Conservation (phyloP, 2,888 invertebrate species). For the Archips crataeganus region DNA sequence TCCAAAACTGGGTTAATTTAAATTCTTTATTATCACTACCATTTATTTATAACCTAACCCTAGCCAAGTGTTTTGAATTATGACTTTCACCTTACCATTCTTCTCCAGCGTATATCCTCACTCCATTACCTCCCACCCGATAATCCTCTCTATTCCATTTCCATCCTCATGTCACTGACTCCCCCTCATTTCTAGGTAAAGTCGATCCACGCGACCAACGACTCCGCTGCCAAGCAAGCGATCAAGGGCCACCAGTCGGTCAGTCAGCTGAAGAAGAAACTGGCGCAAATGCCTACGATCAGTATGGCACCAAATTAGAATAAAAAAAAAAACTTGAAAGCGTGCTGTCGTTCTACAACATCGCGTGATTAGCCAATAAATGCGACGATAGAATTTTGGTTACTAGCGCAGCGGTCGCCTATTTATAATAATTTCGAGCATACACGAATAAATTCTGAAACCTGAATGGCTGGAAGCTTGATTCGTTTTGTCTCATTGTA, state of each 20-base stretch:
- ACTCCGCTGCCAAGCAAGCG: conserved; percentile 62
- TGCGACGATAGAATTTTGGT: conserved; percentile 14
- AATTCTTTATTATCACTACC: too few relatives aligned
- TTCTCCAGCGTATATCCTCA: neutral
- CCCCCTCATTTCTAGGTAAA: conserved; percentile 64
- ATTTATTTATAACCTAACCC: too few relatives aligned
- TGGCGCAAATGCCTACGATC: conserved; percentile 47
- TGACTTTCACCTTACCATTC: too few relatives aligned
- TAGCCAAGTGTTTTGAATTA: too few relatives aligned
- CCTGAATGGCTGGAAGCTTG: neutral
- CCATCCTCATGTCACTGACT: conserved; percentile 18
- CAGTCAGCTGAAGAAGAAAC: conserved; percentile 78
- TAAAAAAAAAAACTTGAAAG: neutral
- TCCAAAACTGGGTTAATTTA: too few relatives aligned
- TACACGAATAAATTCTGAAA: neutral
- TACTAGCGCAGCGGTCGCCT: neutral
- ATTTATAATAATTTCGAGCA: conserved; percentile 4
- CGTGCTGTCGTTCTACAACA: neutral
- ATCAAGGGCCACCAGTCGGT: conserved; percentile 71
- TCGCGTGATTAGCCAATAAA: neutral
- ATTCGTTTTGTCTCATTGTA: neutral
- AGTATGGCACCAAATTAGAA: neutral
- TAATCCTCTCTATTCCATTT: conserved; percentile 1
- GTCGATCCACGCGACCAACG: conserved; percentile 82
- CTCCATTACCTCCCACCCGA: neutral